Evolutionary conservation across 2,113 vertebrate species (phyloP).

Genomic region (Serilophus lunatus): DNA sequence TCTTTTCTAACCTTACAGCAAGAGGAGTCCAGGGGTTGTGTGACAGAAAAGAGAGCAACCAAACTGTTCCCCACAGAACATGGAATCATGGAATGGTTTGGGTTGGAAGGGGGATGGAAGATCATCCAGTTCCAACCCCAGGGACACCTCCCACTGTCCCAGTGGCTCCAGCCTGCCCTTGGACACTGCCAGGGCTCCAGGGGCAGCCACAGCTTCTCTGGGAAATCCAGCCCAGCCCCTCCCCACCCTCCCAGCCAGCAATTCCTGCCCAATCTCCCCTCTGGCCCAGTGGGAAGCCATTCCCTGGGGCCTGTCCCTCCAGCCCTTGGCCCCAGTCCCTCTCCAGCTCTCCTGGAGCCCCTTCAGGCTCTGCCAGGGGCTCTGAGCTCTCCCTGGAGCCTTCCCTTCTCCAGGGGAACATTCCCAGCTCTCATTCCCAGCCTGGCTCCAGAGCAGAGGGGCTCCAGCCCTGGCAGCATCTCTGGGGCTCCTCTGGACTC

Average conservation of each 20-base stretch:
- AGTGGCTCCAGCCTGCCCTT: neutral
- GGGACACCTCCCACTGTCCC: fast-evolving
- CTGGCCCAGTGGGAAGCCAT: too few relatives aligned
- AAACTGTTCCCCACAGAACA: neutral
- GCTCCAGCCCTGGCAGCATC: neutral
- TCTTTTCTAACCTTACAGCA: neutral
- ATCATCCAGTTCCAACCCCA: fast-evolving
- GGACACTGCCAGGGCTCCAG: neutral
- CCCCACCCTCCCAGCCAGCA: too few relatives aligned
- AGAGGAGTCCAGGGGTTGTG: neutral
- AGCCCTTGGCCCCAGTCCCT: neutral
- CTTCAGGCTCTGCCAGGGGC: neutral
- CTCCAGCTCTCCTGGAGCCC: neutral
- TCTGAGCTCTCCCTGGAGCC: neutral
- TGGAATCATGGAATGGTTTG: neutral
- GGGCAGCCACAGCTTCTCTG: too few relatives aligned
- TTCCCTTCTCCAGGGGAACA: neutral
- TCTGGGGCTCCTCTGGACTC: fast-evolving
- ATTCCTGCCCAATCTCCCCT: too few relatives aligned
- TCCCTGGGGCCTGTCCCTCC: neutral
- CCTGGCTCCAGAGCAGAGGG: neutral
- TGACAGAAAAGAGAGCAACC: neutral
- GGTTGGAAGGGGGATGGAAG: neutral
- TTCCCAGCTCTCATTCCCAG: neutral
- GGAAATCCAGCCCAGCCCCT: too few relatives aligned